Evolutionary conservation across 2,113 vertebrate genomes (phyloP).

Genomic region (Aldabrachelys gigantea): DNA sequence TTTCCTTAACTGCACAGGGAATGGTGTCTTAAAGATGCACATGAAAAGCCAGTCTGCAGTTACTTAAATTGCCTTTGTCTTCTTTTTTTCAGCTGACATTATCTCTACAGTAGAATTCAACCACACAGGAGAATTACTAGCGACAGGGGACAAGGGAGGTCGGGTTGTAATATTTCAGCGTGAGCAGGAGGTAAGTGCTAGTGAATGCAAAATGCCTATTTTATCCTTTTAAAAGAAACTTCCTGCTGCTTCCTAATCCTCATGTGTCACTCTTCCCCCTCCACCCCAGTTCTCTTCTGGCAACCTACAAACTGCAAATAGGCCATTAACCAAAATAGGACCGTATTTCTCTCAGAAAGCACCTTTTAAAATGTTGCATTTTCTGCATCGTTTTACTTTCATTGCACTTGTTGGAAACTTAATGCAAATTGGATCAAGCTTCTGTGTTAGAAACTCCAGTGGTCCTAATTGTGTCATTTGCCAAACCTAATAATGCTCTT

Average conservation of each 20-base stretch:
- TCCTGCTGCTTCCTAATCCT: constrained; percentile 77
- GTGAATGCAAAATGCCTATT: constrained; percentile 72
- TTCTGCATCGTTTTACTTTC: neutral
- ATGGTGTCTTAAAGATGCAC: constrained; percentile 48
- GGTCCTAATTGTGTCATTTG: neutral
- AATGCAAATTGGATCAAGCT: neutral
- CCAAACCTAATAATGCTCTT: neutral
- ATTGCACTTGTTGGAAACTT: neutral
- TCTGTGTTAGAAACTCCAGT: fast-evolving
- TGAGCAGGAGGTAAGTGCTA: constrained; percentile 95
- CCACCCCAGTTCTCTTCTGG: constrained; percentile 55
- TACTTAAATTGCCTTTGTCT: constrained; percentile 82
- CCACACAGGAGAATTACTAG: constrained; percentile 97
- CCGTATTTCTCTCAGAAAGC: neutral
- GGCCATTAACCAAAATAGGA: constrained; percentile 44
- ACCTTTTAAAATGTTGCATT: neutral
- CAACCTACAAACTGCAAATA: constrained; percentile 47
- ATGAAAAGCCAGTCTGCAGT: constrained; percentile 60
- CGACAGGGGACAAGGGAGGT: constrained; percentile 98
- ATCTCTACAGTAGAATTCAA: constrained; percentile 99
- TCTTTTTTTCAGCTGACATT: constrained; percentile 94
- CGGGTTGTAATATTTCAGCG: constrained; percentile 99
- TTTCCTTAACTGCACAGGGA: constrained; percentile 50
- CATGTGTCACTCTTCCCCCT: constrained; percentile 30
- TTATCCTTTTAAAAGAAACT: constrained; percentile 68